Evolutionary conservation across 2,113 vertebrate species (phyloP), one percentile per base, ranked within the genome.

Genomic region (Centropristis striata): DNA sequence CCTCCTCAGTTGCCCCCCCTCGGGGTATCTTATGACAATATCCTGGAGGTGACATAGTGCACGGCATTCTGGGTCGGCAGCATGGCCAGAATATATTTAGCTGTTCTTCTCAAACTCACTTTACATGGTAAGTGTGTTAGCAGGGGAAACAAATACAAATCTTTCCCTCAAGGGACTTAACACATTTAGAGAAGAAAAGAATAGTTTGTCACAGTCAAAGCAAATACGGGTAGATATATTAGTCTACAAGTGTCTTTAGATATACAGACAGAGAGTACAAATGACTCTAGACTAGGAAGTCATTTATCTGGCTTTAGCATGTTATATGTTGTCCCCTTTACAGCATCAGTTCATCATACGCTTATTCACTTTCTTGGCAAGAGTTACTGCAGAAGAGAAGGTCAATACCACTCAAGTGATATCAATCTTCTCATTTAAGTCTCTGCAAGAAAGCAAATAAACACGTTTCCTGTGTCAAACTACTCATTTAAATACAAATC

Each of bases 71-170:
- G 70, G 74, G 76, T 78, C 2, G 20, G 51, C 67, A 32, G 23
- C 54, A 72, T n/a, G 51, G 54, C 72, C 83, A 81, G 88, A 90
- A 75, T 95, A 95, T 95, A 94, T 95, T 95, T 95, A 95, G 95
- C 91, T 74, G 49, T 78, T 86, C 80, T 86, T 55, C 77, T 84
- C 67, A 89, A 88, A 85, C 87, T 84, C 79, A 65, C 87, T 93
- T 90, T 86, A 94, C 89, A 93, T 90, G 88, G 89, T 50, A 75
- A 81, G 57, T 77, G 67, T 66, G 49, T 72, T 70, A 66, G 65
- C 44, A 65, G 39, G 57, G 64, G 54, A 61, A 68, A 67, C 58
- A 81, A 77, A 90, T 69, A 2, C 65, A 80, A 57, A 50, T 3
- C n/a, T 41, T 75, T 32, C 27, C 39, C 41, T 54, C 13, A 58